Evolutionary conservation across 2,797 vertebrate genomes (phyloP).

Genomic region (Poeciliopsis infans): DNA sequence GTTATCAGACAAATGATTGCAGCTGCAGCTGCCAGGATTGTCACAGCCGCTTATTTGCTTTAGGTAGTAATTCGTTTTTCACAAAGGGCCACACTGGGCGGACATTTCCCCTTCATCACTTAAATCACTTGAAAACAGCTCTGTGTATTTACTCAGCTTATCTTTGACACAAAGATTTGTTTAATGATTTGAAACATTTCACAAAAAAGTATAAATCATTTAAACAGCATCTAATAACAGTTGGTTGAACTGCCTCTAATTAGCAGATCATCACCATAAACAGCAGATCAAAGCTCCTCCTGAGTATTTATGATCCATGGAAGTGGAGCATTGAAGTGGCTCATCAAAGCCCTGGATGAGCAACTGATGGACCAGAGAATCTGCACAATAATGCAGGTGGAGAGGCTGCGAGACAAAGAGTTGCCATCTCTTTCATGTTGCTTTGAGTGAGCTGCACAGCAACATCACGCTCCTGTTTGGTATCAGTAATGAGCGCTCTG

Average conservation of each 20-base stretch:
- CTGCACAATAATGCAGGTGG: conserved; percentile 79
- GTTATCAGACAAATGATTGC: not conserved
- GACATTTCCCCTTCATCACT: not conserved
- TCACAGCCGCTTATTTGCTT: not conserved
- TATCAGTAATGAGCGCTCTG: conserved; percentile 30
- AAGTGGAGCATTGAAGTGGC: conserved; percentile 52
- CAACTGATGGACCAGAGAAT: conserved; percentile 66
- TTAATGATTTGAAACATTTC: not conserved
- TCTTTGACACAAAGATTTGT: not conserved
- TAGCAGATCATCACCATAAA: conserved; percentile 59
- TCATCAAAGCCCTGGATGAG: conserved; percentile 77
- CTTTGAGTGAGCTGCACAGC: conserved; percentile 41
- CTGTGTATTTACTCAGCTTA: not conserved
- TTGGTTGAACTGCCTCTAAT: conserved; percentile 26
- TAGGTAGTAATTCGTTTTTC: not conserved
- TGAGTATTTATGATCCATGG: conserved; percentile 55
- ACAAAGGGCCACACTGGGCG: not conserved
- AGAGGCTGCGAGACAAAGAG: conserved; percentile 59
- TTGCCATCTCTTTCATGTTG: conserved; percentile 47
- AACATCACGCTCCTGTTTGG: conserved; percentile 17
- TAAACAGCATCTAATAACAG: conserved; percentile 6
- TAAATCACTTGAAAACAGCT: not conserved
- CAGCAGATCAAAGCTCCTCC: conserved; percentile 70
- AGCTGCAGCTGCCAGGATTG: not conserved
- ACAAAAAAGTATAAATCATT: not conserved